Evolutionary conservation across 2,113 vertebrate genomes (phyloP), one percentile per base, ranked within the genome.

Genomic region (Platycercus adscitus): DNA sequence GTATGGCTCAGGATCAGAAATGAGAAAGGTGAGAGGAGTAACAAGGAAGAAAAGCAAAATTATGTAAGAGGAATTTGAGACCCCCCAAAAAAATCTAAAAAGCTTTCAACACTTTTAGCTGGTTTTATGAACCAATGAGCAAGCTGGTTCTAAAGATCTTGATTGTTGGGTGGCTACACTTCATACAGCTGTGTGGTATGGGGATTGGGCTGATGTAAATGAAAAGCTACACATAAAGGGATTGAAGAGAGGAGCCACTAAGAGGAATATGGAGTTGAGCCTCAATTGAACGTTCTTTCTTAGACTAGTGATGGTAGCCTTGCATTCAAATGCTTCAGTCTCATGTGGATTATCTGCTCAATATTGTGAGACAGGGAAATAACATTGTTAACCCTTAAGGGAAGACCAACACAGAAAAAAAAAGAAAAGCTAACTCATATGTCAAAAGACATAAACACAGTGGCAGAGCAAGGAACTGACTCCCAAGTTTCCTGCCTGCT

Each of bases 1-100:
- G 80, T 90, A 72, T 86, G 66, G 70, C 55, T 93, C 68, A 97
- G 63, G 82, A 97, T 95, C 93, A 98, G 88, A 96, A 95, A 96
- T 13, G 25, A 49, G 39, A 92, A 47, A 35, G 13, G 35, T 70
- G 26, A 64, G 60, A 78, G 31, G 60, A 90, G 18, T n/a, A 87
- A 87, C 6, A 80, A 41, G n/a, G 76, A n/a, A 82, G 28, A 64
- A 69, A 91, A 64, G 65, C 3, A 63, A 97, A 94, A 86, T 77
- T 49, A 83, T 70, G 2, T 60, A 63, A 81, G 53, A 86, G 64
- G 82, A 55, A 89, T 88, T 43, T 63, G 20, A 97, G 89, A 91
- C 20, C 20, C 20, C 20, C n/a, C 4, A 39, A 5, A 10, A 31
- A 41, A 41, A 13, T 39, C 24, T 29, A 41, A 65, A 87, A 76